Percentiles rank a stretch among this genome's conserved stretches.
Conservation (phyloP, 2,113 vertebrate species). For the Ameiurus melas region DNA sequence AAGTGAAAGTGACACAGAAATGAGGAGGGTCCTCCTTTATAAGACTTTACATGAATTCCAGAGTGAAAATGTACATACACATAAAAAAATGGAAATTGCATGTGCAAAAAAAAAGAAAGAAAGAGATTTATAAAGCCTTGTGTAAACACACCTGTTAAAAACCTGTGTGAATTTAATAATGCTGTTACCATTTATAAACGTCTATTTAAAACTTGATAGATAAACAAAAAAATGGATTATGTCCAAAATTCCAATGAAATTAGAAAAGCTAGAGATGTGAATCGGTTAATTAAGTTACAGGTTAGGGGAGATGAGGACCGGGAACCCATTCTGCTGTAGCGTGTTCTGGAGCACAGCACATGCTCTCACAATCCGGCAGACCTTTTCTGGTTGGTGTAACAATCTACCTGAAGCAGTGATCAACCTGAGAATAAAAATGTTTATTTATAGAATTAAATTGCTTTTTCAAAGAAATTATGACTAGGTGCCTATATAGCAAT, state of each 20-base stretch:
- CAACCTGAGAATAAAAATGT: background rate
- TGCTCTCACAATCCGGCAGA: background rate
- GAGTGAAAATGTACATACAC: background rate
- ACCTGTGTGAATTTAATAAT: too few relatives aligned
- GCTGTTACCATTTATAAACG: too few relatives aligned
- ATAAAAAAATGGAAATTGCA: background rate
- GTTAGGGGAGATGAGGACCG: background rate
- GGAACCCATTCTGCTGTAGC: background rate
- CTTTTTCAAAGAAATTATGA: background rate
- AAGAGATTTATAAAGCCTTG: background rate
- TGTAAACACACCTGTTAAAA: background rate
- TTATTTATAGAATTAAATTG: background rate
- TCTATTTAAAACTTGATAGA: too few relatives aligned
- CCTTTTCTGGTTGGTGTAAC: background rate
- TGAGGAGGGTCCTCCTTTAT: background rate
- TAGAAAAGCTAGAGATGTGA: background rate
- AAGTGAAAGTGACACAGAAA: conserved; percentile 13
- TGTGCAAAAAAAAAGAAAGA: background rate
- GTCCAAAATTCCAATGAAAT: background rate
- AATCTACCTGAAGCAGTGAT: background rate
- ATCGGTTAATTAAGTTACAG: background rate
- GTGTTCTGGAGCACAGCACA: background rate
- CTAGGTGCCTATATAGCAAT: background rate
- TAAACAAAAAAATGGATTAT: too few relatives aligned
- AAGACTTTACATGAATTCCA: background rate